Conservation (phyloP, 1,140 invertebrate genomes). For the Nomia melanderi region DNA sequence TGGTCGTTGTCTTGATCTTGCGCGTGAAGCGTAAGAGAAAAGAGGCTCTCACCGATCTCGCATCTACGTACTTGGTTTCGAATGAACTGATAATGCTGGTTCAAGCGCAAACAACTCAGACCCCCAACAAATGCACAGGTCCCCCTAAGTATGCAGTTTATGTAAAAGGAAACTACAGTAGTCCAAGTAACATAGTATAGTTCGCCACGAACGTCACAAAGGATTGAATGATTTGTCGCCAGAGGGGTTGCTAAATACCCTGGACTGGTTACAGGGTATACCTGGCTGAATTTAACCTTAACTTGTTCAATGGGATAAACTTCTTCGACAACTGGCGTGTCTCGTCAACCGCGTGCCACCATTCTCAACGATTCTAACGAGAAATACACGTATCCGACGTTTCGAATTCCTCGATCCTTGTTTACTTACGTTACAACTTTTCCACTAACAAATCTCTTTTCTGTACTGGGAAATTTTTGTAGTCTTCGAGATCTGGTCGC, state of each 20-base stretch:
- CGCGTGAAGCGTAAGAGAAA: slow-evolving; percentile 33
- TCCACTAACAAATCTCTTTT: slow-evolving; percentile 72
- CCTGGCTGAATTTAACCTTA: slow-evolving; percentile 66
- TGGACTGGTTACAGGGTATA: slow-evolving; percentile 42
- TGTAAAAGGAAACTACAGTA: slow-evolving; percentile 19
- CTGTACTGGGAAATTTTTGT: slow-evolving; percentile 73
- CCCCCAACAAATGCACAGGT: slow-evolving; percentile 13
- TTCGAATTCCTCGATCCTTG: slow-evolving; percentile 39
- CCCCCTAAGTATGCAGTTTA: slow-evolving; percentile 19
- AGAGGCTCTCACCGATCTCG: slow-evolving; percentile 24
- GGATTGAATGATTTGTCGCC: slow-evolving; percentile 51
- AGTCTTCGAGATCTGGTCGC: slow-evolving; percentile 55
- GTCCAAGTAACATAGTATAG: slow-evolving; percentile 23
- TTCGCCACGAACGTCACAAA: slow-evolving; percentile 56
- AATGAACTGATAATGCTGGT: slow-evolving; percentile 21
- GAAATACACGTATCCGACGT: slow-evolving; percentile 15
- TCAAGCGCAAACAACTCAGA: slow-evolving; percentile 18
- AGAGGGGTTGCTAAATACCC: slow-evolving; percentile 54
- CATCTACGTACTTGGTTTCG: slow-evolving; percentile 20
- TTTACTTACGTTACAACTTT: slow-evolving; percentile 71
- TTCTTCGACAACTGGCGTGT: slow-evolving; percentile 5
- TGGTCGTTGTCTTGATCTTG: slow-evolving; percentile 38
- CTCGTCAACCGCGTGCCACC: slow-evolving; percentile 11
- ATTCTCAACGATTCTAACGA: slow-evolving; percentile 14
- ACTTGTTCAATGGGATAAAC: slow-evolving; percentile 38